Percentiles rank a stretch among this genome's conserved stretches.
Evolutionary conservation across 2,888 invertebrate genomes (phyloP).

Genomic region (Athalia rosae): DNA sequence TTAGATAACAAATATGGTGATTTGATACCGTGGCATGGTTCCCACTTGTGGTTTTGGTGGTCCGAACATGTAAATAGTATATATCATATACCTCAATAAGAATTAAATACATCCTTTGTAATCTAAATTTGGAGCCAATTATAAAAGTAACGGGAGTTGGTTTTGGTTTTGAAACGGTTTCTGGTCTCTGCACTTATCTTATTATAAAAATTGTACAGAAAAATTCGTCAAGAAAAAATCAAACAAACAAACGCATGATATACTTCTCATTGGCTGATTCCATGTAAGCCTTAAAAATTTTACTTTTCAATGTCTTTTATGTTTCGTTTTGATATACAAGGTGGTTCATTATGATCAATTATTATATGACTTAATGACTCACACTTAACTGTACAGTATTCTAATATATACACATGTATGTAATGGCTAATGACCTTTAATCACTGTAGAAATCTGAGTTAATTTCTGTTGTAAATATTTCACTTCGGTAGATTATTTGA

Average conservation of each 20-base stretch:
- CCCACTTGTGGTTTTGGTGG: slow-evolving; percentile 50
- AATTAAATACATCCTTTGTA: slow-evolving; percentile 14
- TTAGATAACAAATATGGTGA: slow-evolving; percentile 52
- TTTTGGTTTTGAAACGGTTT: slow-evolving; percentile 42
- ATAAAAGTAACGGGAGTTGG: slow-evolving; percentile 40
- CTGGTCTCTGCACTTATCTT: slow-evolving; percentile 32
- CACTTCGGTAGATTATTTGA: no score
- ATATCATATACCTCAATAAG: slow-evolving; percentile 1
- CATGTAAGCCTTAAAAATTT: slow-evolving; percentile 17
- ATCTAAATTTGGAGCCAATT: slow-evolving; percentile 19
- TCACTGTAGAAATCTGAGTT: no score
- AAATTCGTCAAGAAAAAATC: no score
- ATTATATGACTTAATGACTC: not conserved
- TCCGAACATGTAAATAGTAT: slow-evolving; percentile 31
- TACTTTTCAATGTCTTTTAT: not conserved
- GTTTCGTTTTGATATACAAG: slow-evolving; percentile 37
- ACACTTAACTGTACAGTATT: not conserved
- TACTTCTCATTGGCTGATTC: slow-evolving; percentile 21
- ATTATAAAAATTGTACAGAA: not conserved
- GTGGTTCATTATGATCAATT: slow-evolving; percentile 33
- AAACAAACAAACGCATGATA: slow-evolving; percentile 25
- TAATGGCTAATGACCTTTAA: not conserved
- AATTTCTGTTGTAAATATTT: no score
- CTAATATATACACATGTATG: not conserved
- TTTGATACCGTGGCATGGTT: slow-evolving; percentile 68